phyloP scores from a whole-genome alignment of 2,113 vertebrate genomes.

The Nannospalax galili region DNA sequence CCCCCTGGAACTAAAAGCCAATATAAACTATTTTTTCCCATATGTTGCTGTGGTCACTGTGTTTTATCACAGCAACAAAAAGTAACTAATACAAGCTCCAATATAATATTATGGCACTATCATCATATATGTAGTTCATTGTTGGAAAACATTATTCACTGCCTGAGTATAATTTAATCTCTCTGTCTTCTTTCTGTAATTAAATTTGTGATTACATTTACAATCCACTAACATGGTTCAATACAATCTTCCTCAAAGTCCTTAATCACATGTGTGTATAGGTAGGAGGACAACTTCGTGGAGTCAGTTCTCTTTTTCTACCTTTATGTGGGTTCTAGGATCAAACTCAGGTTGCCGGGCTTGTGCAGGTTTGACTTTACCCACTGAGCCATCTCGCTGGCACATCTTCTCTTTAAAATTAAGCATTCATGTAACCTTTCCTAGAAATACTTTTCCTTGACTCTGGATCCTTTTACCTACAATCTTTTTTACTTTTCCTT shows the following conservation, averaged over 20 bases:
- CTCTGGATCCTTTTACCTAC: neutral
- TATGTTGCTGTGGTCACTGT: too few species aligned
- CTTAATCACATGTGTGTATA: neutral
- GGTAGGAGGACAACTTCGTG: too few species aligned
- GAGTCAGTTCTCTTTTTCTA: too few species aligned
- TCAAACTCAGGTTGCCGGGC: too few species aligned
- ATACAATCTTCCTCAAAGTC: neutral
- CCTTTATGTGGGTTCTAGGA: too few species aligned
- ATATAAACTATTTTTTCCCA: too few species aligned
- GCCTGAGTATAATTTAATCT: neutral
- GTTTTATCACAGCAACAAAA: too few species aligned
- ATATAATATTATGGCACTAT: neutral
- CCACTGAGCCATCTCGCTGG: neutral
- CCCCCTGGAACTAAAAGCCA: too few species aligned
- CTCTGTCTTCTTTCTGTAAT: neutral
- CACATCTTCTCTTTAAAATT: constrained; percentile 21
- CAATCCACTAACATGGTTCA: neutral
- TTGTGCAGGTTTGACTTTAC: neutral
- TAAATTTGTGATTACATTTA: neutral
- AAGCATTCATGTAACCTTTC: neutral
- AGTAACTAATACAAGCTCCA: too few species aligned
- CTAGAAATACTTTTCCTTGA: neutral
- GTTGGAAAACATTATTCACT: neutral
- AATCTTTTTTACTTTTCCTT: neutral
- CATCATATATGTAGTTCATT: neutral